These are phyloP conservation scores for Amniataba percoides DNA, from an alignment of 2,797 vertebrate species.

Conservation along the genomic window DNA sequence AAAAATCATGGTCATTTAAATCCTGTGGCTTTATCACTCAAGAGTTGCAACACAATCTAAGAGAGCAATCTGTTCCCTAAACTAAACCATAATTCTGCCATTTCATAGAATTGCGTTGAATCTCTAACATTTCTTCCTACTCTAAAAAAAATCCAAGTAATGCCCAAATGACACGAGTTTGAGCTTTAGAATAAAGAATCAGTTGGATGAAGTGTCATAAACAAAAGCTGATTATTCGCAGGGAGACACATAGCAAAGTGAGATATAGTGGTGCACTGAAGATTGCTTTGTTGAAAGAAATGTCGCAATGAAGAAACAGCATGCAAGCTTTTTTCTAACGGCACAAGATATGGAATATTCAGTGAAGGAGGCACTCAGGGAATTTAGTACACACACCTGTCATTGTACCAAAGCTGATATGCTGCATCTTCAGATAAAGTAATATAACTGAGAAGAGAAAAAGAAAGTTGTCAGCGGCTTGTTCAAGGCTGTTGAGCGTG, in stretches of 20 bases:
- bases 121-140: neutral
- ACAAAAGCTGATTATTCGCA: neutral
- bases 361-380: neutral
- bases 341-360: neutral
- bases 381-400: neutral
- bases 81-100: neutral
- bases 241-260: neutral
- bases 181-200: neutral
- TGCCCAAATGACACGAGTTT: neutral
- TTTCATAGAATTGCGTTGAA: neutral
- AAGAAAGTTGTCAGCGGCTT: neutral
- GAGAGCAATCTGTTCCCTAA: neutral
- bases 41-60: neutral
- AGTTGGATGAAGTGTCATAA: neutral
- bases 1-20: constrained; percentile 5
- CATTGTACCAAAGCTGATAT: neutral
- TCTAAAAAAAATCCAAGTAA: neutral
- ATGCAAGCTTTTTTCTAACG: neutral
- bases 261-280: neutral
- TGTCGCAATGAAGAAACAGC: neutral
- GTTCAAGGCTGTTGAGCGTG: neutral
- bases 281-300: neutral
- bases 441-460: neutral
- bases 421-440: neutral
- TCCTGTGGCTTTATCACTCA: neutral